phyloP scores from a whole-genome alignment of 2,888 invertebrate genomes.

The Ephialtes manifestator region DNA sequence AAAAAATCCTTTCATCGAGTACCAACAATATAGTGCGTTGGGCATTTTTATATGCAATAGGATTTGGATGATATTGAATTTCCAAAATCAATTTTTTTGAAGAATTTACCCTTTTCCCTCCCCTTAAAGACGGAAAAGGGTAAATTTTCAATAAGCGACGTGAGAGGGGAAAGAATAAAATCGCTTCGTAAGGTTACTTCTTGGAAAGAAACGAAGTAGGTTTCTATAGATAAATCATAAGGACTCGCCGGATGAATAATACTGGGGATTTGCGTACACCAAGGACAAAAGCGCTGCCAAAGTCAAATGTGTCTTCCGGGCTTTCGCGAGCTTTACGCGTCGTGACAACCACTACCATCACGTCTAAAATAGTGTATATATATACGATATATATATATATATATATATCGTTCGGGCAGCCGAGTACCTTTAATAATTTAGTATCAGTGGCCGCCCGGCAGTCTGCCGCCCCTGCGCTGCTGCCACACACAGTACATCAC shows the following conservation, averaged over 20 bases:
- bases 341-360: constrained; percentile 9
- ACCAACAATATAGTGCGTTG: too few relatives aligned
- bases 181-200: not conserved
- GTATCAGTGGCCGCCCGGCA: constrained; percentile 82
- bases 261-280: constrained; percentile 17
- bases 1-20: too few relatives aligned
- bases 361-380: constrained; percentile 7
- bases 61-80: too few relatives aligned
- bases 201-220: constrained; percentile 10
- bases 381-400: constrained; percentile 7
- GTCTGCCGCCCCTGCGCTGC: constrained; percentile 81
- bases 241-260: not conserved
- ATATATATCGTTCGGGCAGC: constrained; percentile 74
- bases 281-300: constrained; percentile 47
- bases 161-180: not conserved
- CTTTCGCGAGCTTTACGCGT: constrained; percentile 22
- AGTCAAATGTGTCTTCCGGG: constrained; percentile 52
- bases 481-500: constrained; percentile 46
- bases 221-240: constrained; percentile 21
- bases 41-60: too few relatives aligned
- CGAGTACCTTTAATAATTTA: constrained; percentile 83
- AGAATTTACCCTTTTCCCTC: too few relatives aligned
- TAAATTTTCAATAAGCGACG: not conserved
- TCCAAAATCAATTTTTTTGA: too few relatives aligned
- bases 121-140: not conserved